Conservation (phyloP, 2,113 vertebrate genomes). For the Chaenogobius annularis region DNA sequence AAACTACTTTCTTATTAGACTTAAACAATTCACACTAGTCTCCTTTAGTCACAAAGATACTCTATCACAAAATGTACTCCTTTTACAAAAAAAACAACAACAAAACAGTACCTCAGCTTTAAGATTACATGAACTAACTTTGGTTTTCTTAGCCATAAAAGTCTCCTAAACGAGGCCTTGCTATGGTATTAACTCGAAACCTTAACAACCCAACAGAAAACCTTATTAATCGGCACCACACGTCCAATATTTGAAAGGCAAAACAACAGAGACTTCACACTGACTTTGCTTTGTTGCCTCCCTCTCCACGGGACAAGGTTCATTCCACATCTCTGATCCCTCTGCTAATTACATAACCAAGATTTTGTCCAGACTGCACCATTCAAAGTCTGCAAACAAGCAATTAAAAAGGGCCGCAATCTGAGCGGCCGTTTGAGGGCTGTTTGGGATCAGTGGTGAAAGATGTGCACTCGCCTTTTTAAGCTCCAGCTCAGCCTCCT, state of each 20-base stretch:
- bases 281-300: constrained; percentile 10
- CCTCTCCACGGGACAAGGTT: constrained; percentile 24
- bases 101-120: too few species aligned
- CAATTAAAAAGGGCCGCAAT: constrained; percentile 31
- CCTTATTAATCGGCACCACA: neutral
- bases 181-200: too few species aligned
- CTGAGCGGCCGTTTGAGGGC: constrained; percentile 6
- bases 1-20: too few species aligned
- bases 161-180: too few species aligned
- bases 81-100: too few species aligned
- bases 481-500: constrained; percentile 26
- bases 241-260: neutral
- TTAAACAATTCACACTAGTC: too few species aligned
- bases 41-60: too few species aligned
- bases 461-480: constrained; percentile 5
- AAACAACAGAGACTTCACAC: constrained; percentile 9
- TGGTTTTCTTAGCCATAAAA: too few species aligned
- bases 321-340: constrained; percentile 7
- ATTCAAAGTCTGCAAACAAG: constrained; percentile 39
- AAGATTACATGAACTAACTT: too few species aligned
- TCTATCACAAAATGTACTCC: too few species aligned
- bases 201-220: neutral
- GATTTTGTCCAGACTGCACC: constrained; percentile 27
- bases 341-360: constrained; percentile 6
- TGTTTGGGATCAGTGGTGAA: constrained; percentile 3